Evolutionary conservation across 2,797 vertebrate genomes (phyloP).

Genomic region (Miopithecus talapoin): DNA sequence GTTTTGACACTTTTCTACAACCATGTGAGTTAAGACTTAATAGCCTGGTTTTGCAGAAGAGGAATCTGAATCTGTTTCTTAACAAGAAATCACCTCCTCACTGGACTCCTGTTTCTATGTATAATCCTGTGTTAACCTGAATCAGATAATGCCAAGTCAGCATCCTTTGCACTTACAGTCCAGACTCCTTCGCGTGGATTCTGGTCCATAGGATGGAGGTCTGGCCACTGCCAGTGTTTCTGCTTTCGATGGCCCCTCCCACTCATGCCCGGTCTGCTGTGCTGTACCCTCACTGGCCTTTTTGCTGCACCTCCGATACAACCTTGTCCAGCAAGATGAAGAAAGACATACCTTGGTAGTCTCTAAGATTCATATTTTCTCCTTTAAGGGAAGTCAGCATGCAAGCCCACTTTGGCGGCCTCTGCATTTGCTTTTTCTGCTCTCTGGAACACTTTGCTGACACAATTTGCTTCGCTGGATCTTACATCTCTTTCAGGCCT

Average conservation of each 20-base stretch:
- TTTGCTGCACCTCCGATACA: background rate
- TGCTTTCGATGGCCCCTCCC: background rate
- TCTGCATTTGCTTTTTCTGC: background rate
- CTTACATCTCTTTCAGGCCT: background rate
- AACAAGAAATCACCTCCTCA: background rate
- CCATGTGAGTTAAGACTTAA: background rate
- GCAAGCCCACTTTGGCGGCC: background rate
- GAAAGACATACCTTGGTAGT: background rate
- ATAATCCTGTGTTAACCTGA: background rate
- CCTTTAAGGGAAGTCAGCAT: background rate
- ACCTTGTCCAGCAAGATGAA: background rate
- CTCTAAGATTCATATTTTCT: background rate
- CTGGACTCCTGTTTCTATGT: background rate
- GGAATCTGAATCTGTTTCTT: background rate
- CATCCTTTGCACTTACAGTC: background rate
- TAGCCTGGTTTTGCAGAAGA: background rate
- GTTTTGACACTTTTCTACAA: background rate
- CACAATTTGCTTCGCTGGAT: background rate
- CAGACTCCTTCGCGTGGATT: accelerated
- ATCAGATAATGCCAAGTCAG: background rate
- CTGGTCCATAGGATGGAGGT: background rate
- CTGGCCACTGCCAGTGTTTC: accelerated
- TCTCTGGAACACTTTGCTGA: background rate
- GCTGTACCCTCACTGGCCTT: background rate
- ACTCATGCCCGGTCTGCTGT: accelerated